Conservation (phyloP, 2,113 vertebrate genomes). For the Narcine bancroftii region DNA sequence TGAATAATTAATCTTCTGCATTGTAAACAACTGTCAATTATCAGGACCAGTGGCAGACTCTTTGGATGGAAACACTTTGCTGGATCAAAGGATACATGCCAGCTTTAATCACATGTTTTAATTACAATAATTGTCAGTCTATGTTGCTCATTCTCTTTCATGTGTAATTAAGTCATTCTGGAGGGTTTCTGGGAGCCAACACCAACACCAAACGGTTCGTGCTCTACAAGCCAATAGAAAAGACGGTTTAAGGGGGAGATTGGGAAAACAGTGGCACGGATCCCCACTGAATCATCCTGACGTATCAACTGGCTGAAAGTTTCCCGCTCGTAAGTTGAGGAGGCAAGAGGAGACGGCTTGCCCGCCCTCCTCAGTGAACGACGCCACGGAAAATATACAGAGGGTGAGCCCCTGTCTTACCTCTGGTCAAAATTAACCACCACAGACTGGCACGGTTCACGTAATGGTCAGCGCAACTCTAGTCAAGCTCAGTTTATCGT, state of each 20-base stretch:
- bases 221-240: slow-evolving; percentile 57
- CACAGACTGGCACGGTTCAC: too few relatives aligned
- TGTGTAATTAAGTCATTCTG: slow-evolving; percentile 56
- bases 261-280: too few relatives aligned
- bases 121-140: slow-evolving; percentile 59
- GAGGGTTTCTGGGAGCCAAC: slow-evolving; percentile 53
- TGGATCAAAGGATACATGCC: slow-evolving; percentile 43
- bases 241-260: too few relatives aligned
- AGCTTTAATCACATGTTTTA: slow-evolving; percentile 51
- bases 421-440: too few relatives aligned
- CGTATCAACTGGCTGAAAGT: background rate
- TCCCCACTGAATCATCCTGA: background rate
- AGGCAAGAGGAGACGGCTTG: too few relatives aligned
- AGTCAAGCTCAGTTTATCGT: too few relatives aligned
- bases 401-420: too few relatives aligned
- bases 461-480: too few relatives aligned
- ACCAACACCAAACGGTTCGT: slow-evolving; percentile 55
- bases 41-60: slow-evolving; percentile 42
- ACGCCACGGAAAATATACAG: too few relatives aligned
- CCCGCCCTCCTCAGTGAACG: too few relatives aligned
- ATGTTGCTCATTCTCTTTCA: slow-evolving; percentile 55
- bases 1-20: slow-evolving; percentile 40
- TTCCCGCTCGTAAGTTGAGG: too few relatives aligned
- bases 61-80: slow-evolving; percentile 40
- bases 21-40: slow-evolving; percentile 46